Evolutionary conservation across 2,113 vertebrate genomes (phyloP), one percentile per base, ranked within the genome.

Genomic region (Oophaga pumilio): DNA sequence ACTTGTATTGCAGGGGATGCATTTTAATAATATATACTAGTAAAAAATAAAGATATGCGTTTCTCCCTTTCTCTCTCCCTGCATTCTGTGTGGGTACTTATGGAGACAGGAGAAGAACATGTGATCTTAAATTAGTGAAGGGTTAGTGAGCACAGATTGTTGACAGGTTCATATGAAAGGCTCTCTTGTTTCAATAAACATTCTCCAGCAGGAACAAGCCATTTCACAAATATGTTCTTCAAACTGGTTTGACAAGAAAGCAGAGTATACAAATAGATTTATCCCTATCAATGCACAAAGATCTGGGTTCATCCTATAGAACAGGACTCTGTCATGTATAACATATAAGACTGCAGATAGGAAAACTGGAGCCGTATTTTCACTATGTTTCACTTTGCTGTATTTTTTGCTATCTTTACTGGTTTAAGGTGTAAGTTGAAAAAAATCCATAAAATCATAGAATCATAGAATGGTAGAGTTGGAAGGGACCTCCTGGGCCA

Each of bases 201-300:
- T 76, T 69, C 52, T 53, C 8, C 22, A 33, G 33, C 33, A 43
- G 64, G 50, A 22, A 85, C 20, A 86, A 10, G n/a, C 7, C n/a
- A 28, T 56, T 26, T 33, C 17, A 81, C 1, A 52, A 28, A 62
- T 11, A n/a, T 33, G 18, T 17, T 56, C 73, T 53, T 18, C 15
- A 86, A 68, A 86, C 85, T 71, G 59, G 85, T 86, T 78, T 66
- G 28, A 77, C 85, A 28, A 52, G 57, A 50, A 53, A 26, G 50
- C 69, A 76, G 26, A 60, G 49, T 60, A 74, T 57, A 28, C 14
- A 79, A 57, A 64, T 28, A 52, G 10, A 57, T 56, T 78, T 15
- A 78, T 57, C 71, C 17, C 6, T 74, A 53, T 22, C 76, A 79
- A 56, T 57, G 50, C 33, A 76, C 17, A 76, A 74, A 49, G 12